Evolutionary conservation across 2,888 invertebrate genomes (phyloP), one percentile per base, ranked within the genome.

Genomic region (Tridacna crocea): DNA sequence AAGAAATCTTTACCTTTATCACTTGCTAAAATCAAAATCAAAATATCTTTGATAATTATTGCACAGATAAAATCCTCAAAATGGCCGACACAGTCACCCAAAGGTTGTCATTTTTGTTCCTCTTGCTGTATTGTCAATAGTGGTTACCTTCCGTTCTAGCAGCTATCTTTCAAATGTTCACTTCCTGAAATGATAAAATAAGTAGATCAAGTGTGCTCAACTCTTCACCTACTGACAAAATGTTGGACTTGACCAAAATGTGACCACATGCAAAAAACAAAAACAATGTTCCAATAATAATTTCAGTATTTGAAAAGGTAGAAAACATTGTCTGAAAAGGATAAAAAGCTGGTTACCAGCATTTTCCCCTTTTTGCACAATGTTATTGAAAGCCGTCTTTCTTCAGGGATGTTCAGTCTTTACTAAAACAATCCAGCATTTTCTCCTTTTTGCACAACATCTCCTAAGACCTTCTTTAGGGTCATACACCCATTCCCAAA

Each of bases 151-250:
- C 63, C 63, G 63, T 26, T 26, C 15, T 12, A 26, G 27, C 26
- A 26, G 19, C 3, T 63, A 63, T 63, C 27, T 63, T 4, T 63
- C 63, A 63, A 63, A 12, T 11, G 27, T 24, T 27, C 24, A 63
- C 24, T 63, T 63, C 63, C 63, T 63, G 63, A 63, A 63, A 63
- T 8, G 63, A 63, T 63, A 63, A 26, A 26, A 22, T 26, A 63
- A 27, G 63, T 22, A 63, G 26, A 26, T 22, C 24, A 17, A 55
- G n/a, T 4, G n/a, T 19, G 3, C 10, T 55, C 10, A 55, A 55
- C 55, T n/a, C 55, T 55, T 55, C 10, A n/a, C 55, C 55, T 6
- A 55, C 2, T 10, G 55, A 19, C 55, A 55, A 55, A 19, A 19
- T 55, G 2, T 17, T 55, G 19, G n/a, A 19, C 10, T 55, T 3